Base-by-base conservation (phyloP, 2,888 invertebrate species). In the Ophraella communa region DNA sequence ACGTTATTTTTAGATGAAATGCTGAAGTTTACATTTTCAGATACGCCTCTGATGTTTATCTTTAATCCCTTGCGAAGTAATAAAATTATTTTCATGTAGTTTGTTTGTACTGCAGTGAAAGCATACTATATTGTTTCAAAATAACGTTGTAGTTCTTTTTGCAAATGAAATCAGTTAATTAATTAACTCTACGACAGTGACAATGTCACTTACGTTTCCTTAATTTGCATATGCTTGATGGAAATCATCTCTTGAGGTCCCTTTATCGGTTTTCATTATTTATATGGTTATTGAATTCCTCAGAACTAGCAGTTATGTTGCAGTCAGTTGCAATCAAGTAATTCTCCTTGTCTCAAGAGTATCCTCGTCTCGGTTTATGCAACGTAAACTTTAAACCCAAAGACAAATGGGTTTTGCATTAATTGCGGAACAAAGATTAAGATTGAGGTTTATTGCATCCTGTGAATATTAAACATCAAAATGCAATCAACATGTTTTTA, bases 311-410 rank as follows among this genome's bases (percentile, higher is more conserved):
- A 23, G 3, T 47, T 5, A 14, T 30, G 54, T 23, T 54, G 39
- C 39, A 54, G 17, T 54, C 54, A n/a, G 30, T 52, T 52, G 20
- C 33, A 52, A 52, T 33, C 52, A 52, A 30, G 17, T 20, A 20
- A 52, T 14, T 23, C 47, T 35, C 30, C 23, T 39, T 42, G 20
- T 54, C 54, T 54, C 54, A 39, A 39, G 54, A 39, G 54, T 18
- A 54, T 54, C 23, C 35, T 39, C 47, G n/a, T 21, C 20, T 23
- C 23, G 47, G 47, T 45, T 45, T 20, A 20, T 47, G 47, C 21
- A 47, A 47, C 23, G 23, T 47, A 47, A 47, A 23, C 47, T 47
- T 7, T 47, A 47, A 47, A 47, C 23, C 47, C 11, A 47, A 47
- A 47, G 47, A 47, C 47, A 47, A 47, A 47, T 20, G 47, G 23